Evolutionary conservation across 2,113 vertebrate genomes (phyloP).

Genomic region (Poecilia latipinna): DNA sequence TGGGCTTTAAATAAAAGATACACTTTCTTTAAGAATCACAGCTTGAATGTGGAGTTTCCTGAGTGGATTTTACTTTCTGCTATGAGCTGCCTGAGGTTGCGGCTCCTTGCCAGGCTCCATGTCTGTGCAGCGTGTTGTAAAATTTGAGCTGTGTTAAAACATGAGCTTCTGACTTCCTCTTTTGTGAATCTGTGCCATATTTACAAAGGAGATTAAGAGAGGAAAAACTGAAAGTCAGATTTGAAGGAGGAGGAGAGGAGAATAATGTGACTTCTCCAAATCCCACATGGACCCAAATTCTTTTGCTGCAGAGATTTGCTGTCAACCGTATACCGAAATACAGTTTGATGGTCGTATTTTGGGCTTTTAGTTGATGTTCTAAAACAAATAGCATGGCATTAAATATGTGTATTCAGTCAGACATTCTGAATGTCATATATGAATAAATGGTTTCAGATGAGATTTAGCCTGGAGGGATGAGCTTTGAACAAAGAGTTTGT

Average conservation of each 20-base stretch:
- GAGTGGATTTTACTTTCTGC: constrained; percentile 18
- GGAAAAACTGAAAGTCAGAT: not conserved
- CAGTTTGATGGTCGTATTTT: too few relatives aligned
- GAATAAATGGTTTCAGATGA: not conserved
- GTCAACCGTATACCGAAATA: too few relatives aligned
- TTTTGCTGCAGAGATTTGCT: too few relatives aligned
- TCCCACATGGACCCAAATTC: too few relatives aligned
- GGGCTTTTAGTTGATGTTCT: too few relatives aligned
- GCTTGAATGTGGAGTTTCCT: constrained; percentile 20
- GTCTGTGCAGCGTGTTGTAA: too few relatives aligned
- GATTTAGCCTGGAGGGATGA: not conserved
- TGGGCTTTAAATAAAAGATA: constrained; percentile 2
- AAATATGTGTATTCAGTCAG: too few relatives aligned
- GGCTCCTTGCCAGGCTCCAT: not conserved
- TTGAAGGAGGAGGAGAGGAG: too few relatives aligned
- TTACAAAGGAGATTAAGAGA: not conserved
- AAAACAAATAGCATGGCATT: too few relatives aligned
- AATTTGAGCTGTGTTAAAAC: not conserved
- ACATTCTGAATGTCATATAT: too few relatives aligned
- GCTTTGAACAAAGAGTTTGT: not conserved
- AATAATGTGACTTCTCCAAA: too few relatives aligned
- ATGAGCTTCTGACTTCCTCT: not conserved
- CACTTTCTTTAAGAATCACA: constrained; percentile 28
- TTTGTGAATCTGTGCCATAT: constrained; percentile 4
- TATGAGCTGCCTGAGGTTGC: constrained; percentile 1